Evolutionary conservation across 23 tunicate genomes (phyloP).

Genomic region (Clavelina lepadiformis): DNA sequence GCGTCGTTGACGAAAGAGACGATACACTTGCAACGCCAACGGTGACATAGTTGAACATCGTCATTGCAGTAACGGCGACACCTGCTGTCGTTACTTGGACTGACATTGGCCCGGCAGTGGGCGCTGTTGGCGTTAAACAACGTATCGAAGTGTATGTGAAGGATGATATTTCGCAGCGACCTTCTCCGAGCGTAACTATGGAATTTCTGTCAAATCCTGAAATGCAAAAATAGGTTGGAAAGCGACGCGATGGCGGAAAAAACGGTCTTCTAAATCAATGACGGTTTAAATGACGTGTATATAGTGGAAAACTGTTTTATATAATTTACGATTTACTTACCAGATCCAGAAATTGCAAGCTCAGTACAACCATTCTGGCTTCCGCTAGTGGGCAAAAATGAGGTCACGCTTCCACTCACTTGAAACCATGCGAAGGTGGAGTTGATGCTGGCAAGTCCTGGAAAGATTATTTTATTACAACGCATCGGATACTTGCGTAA

Average conservation of each 20-base stretch:
- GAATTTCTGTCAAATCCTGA: slow-evolving; percentile 15
- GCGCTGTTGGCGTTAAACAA: slow-evolving; percentile 7
- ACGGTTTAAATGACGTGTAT: no score
- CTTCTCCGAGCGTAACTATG: slow-evolving; percentile 3
- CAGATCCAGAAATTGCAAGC: slow-evolving; percentile 49
- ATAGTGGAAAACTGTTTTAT: no score
- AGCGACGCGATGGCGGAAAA: no score
- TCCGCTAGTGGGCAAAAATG: slow-evolving; percentile 41
- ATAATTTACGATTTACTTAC: slow-evolving; percentile 2
- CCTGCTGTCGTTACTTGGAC: slow-evolving; percentile 29
- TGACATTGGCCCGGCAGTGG: not conserved
- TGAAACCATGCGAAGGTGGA: no score
- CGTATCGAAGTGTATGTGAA: slow-evolving; percentile 11
- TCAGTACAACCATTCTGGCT: slow-evolving; percentile 56
- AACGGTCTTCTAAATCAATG: no score
- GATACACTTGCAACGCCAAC: slow-evolving; percentile 12
- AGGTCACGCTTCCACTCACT: slow-evolving; percentile 5
- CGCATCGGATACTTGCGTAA: no score
- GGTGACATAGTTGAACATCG: not conserved
- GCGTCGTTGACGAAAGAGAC: slow-evolving; percentile 12
- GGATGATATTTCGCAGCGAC: not conserved
- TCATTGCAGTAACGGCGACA: slow-evolving; percentile 1
- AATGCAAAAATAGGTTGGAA: no score
- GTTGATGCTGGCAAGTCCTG: no score
- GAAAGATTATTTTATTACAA: no score